Evolutionary conservation across 2,888 invertebrate genomes (phyloP), one percentile per base, ranked within the genome.

Genomic region (Lasioglossum figueresi): DNA sequence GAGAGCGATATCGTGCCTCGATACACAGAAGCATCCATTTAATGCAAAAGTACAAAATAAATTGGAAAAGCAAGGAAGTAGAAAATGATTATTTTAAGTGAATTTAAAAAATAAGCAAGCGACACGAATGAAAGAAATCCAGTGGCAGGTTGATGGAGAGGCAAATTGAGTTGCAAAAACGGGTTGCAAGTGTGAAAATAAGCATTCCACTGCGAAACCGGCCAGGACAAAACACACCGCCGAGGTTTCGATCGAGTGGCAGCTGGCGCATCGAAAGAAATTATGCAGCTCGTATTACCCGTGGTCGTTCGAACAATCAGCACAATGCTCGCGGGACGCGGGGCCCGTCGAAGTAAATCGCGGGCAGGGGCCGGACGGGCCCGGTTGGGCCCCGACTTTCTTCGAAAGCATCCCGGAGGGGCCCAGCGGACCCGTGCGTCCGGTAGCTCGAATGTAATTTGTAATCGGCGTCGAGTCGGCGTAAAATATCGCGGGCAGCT

Each of bases 401-500:
- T 48, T 73, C 31, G 31, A 48, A 48, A 48, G 48, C 73, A 31
- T 48, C 73, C 34, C 16, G 34, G 52, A 34, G 34, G 66, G 12
- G 73, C 19, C 19, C 73, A 23, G 48, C 68, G 45, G 45, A 5
- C 19, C 10, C 48, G 10, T 27, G 23, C 45, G 19, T 48, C 16
- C 48, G 31, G 48, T 43, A 43, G 71, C 71, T 19, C 48, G 48
- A 16, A 12, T 31, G 43, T 43, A 63, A 79, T 81, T 72, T 45
- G 70, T 71, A 80, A 85, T 84, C 74, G 43, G 34, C 59, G 27
- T 31, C 82, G 75, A 83, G 83, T 84, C 72, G 45, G 45, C 77
- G 80, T 75, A 66, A 85, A 85, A 81, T 76, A 81, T 85, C 78
- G 85, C 71, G 59, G 34, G 59, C 48, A 52, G 63, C 45, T 71